Evolutionary conservation across 2,113 vertebrate species (phyloP).

Genomic region (Galbula dea): DNA sequence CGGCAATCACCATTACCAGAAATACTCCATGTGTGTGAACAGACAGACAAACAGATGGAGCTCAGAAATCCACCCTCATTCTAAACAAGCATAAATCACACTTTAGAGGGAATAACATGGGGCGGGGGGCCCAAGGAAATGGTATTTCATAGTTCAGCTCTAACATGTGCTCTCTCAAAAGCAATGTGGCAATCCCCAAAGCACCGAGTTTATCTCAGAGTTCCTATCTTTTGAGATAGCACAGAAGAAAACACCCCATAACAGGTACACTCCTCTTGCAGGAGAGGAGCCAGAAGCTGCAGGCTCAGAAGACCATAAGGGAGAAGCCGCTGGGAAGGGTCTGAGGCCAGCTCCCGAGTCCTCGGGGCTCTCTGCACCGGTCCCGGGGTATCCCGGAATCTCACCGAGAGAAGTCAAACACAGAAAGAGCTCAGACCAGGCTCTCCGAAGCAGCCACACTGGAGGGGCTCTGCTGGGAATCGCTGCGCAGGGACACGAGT

Average conservation of each 20-base stretch:
- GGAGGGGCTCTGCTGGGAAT: not conserved
- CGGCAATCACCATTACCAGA: not conserved
- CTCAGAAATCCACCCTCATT: not conserved
- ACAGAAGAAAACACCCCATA: not conserved
- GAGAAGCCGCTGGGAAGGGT: not conserved
- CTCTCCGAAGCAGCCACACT: not conserved
- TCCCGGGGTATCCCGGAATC: not conserved
- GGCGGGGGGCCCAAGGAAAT: not conserved
- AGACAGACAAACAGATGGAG: constrained; percentile 32
- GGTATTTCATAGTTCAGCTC: not conserved
- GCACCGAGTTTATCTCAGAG: fast-evolving
- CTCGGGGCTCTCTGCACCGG: not conserved
- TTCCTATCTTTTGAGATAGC: fast-evolving
- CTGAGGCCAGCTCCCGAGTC: not conserved
- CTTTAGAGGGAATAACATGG: not conserved
- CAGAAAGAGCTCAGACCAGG: not conserved
- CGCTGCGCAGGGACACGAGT: not conserved
- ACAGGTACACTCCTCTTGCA: fast-evolving
- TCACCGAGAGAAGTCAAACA: fast-evolving
- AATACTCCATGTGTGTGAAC: not conserved
- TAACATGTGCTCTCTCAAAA: not conserved
- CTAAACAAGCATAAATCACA: not conserved
- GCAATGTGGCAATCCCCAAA: not conserved
- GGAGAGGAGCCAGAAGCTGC: not conserved
- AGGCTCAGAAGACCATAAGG: fast-evolving